Base-by-base conservation (phyloP, 2,797 vertebrate species). In the Lates japonicus region DNA sequence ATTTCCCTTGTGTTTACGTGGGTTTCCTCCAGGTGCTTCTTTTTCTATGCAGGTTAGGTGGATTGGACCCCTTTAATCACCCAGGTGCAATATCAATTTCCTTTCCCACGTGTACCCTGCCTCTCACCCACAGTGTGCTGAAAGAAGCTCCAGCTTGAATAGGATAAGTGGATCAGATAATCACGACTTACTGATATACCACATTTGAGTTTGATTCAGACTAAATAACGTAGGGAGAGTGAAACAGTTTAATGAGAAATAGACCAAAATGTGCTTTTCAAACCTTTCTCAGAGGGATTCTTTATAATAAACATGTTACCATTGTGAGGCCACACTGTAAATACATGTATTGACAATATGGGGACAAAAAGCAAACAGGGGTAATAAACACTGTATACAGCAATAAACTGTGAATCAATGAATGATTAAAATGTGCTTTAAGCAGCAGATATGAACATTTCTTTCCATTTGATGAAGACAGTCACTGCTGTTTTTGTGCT, bases 381-480 rank as follows among this genome's bases (percentile, higher is more conserved):
- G 33, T 59, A 61, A 68, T 37, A 55, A 12, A 10, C 25, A 82
- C 74, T 49, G 51, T 44, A 42, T 19, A n/a, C n/a, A 39, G 48
- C 3, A 1, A 79, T 74, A 57, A 63, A 74, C 12, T 37, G 51
- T 46, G 16, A 58, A 68, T 61, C 13, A 41, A 52, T 70, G 20
- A 55, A 80, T 83, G n/a, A 81, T 80, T 74, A 69, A 83, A 52
- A 29, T 29, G 41, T 29, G 31, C 5, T 71, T 82, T 58, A 65
- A 78, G 83, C 60, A 74, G 16, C 39, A 55, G 37, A 70, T 33
- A 25, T 62, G n/a, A 71, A 61, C 7, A 3, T 44, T 67, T 62
- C 6, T 60, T 66, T 79, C 73, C 65, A 81, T 86, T 78, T 83
- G 61, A 81, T 81, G 25, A 55, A 62, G 51, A 84, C 37, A 79